phyloP scores from a whole-genome alignment of 2,797 vertebrate genomes.

The Manis javanica region DNA sequence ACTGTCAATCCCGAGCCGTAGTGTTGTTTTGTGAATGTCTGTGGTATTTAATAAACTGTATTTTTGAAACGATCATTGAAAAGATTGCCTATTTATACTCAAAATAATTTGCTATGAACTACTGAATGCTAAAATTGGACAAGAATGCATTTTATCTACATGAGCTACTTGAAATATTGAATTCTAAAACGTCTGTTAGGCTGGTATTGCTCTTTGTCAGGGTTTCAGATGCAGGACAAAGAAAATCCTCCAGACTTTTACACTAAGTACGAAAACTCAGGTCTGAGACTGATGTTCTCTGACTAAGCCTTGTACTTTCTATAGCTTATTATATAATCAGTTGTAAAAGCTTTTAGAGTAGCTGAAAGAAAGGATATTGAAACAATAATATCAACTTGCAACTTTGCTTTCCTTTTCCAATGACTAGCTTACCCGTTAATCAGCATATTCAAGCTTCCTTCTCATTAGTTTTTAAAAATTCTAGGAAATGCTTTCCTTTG shows the following conservation, averaged over 20 bases:
- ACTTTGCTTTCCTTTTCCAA: slow-evolving; percentile 64
- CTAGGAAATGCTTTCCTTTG: slow-evolving; percentile 72
- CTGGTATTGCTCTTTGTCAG: not conserved
- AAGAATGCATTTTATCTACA: not conserved
- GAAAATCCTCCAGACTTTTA: not conserved
- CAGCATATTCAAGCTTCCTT: slow-evolving; percentile 68
- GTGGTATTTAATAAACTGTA: slow-evolving; percentile 7
- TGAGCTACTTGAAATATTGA: not conserved
- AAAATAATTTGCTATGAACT: not conserved
- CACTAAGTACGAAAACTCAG: slow-evolving; percentile 11
- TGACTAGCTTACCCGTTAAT: slow-evolving; percentile 63
- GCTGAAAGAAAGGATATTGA: slow-evolving; percentile 63
- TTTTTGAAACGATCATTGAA: slow-evolving; percentile 22
- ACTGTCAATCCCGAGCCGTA: not conserved
- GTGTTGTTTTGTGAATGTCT: slow-evolving; percentile 7
- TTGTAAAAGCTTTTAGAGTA: slow-evolving; percentile 68
- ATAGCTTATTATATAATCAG: slow-evolving; percentile 63
- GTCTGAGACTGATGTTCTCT: slow-evolving; percentile 24
- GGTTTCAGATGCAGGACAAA: not conserved
- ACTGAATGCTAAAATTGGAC: slow-evolving; percentile 8
- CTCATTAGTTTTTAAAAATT: slow-evolving; percentile 71
- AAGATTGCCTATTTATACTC: not conserved
- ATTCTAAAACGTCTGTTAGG: not conserved
- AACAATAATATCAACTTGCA: slow-evolving; percentile 66
- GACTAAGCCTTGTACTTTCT: slow-evolving; percentile 58